Evolutionary conservation across 2,113 vertebrate species (phyloP).

Genomic region (Gnathonemus longibarbis): DNA sequence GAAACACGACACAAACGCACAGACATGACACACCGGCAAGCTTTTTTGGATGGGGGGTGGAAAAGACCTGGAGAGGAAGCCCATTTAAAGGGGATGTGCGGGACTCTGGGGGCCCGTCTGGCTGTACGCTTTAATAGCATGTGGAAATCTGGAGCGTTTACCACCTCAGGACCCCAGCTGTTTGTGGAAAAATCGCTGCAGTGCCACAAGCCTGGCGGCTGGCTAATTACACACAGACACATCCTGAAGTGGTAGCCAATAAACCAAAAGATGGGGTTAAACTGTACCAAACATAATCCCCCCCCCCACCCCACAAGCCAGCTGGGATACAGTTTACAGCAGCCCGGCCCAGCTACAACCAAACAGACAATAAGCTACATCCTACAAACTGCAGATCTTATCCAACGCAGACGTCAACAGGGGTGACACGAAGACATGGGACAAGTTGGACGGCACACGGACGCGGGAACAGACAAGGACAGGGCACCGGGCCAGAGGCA

Average conservation of each 20-base stretch:
- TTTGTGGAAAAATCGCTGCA: conserved; percentile 7
- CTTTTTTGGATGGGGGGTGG: neutral
- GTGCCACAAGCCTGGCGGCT: conserved; percentile 18
- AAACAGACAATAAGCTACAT: neutral
- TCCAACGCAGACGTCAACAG: neutral
- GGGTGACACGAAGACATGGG: neutral
- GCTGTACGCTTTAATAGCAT: conserved; percentile 18
- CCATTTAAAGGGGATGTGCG: neutral
- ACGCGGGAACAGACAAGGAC: neutral
- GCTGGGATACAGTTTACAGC: neutral
- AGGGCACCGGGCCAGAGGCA: neutral
- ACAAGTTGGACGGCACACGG: neutral
- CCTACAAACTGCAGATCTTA: neutral
- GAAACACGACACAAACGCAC: conserved; percentile 12
- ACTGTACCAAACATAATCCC: neutral
- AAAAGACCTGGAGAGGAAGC: neutral
- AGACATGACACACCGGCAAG: neutral
- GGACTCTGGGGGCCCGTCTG: neutral
- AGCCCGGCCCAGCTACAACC: neutral
- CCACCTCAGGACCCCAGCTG: conserved; percentile 26
- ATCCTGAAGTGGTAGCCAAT: conserved; percentile 27
- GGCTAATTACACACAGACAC: conserved; percentile 26
- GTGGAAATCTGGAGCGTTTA: conserved; percentile 29
- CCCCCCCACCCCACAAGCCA: neutral
- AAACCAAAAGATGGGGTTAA: conserved; percentile 20